Base-by-base conservation (phyloP, 2,113 vertebrate genomes). In the Eupsittula cactorum region DNA sequence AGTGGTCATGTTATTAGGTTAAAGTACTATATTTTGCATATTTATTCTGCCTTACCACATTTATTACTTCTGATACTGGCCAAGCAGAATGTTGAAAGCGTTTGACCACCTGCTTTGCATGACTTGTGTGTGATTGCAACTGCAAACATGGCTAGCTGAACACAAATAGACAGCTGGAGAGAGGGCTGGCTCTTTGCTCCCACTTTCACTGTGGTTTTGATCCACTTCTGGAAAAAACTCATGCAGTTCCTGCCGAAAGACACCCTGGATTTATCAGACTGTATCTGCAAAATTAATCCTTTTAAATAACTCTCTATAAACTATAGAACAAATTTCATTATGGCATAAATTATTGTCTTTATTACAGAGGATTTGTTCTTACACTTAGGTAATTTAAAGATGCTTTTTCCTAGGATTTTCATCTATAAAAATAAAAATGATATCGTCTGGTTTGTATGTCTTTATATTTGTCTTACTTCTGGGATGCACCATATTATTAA, bases 1-100 rank as follows among this genome's bases (percentile, higher is more conserved):
- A 97, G 96, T 97, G 98, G 98, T 88, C 97, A 91, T 73, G 83
- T 97, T 97, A 96, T 94, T 96, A 96, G 97, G 97, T 97, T 97
- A 96, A 97, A 97, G 96, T 94, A 96, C 95, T 90, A 92, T 88
- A 84, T 64, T 97, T 97, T 97, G 96, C 97, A 93, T 97, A 97
- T 97, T 97, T 97, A 96, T 97, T 95, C 95, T 95, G 87, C 95
- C 88, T 95, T 89, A 39, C 86, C 92, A 95, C 97, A 95, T 97
- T 96, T 96, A 95, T 97, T 95, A 89, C 95, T 95, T 95, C 75
- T 89, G 90, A 63, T 95, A 41, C 41, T 55, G 81, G 64, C 82
- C 84, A 2, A 71, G 92, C 68, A 91, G 93, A 80, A 64, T 90
- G 87, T 25, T 33, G 3, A 80, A n/a, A 88, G 88, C 68, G 28